Evolutionary conservation across 2,797 vertebrate genomes (phyloP), one percentile per base, ranked within the genome.

Genomic region (Acanthornis magna): DNA sequence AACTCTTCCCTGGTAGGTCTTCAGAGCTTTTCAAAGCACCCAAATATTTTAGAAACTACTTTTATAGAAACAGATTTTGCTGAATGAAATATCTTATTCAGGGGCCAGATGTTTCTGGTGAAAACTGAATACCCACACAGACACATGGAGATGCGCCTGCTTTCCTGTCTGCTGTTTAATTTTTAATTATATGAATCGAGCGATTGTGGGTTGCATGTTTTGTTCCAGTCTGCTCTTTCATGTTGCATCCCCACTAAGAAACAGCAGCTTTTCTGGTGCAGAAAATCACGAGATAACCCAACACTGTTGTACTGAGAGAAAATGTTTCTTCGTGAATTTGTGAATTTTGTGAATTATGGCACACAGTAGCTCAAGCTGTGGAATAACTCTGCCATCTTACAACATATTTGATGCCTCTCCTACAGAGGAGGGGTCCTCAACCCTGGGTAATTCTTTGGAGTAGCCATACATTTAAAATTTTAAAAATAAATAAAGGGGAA

Each of bases 161-260:
- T 92, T 92, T 92, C 79, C 75, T 92, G 51, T 91, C 68, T 78
- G 74, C 85, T 55, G 21, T 87, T 91, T 92, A 92, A 89, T 91
- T 86, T 95, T 93, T 91, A 95, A 87, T 93, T 94, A 62, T 55
- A 45, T 84, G 57, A 81, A 88, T 95, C 5, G 38, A 94, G 34
- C 12, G 10, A 70, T 62, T 85, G 43, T 47, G 57, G 63, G 80
- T 88, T 85, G 77, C 29, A 30, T 81, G 76, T 75, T 91, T 85
- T 91, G 53, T 72, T 92, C 47, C 50, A 42, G 43, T 77, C 76
- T 91, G 42, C 42, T 91, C 73, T 91, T 86, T 80, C 53, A 30
- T 62, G 14, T n/a, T 80, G 61, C 36, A 26, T 89, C 55, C 63
- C 60, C 15, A 16, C 65, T 87, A 54, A 88, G 76, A 83, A 95